phyloP scores from a whole-genome alignment of 2,888 invertebrate species.

The Neelides folsomi region DNA sequence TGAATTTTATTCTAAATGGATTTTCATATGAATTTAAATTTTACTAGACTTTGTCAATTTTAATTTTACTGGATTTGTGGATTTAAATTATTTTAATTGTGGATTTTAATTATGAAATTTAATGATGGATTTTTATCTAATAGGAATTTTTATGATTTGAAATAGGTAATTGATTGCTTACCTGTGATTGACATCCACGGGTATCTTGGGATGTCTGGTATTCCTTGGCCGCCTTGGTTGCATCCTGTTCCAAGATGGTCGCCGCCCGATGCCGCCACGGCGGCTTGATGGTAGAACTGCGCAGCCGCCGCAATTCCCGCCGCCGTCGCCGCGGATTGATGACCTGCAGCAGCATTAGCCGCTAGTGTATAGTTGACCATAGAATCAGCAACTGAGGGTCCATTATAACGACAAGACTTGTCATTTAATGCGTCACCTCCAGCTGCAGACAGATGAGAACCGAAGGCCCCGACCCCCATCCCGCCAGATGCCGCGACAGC shows the following conservation, averaged over 20 bases:
- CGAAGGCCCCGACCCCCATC: constrained; percentile 38
- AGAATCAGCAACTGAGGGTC: constrained; percentile 53
- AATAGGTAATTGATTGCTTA: too few relatives aligned
- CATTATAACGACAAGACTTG: constrained; percentile 68
- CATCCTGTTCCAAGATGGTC: constrained; percentile 65
- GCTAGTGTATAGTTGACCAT: constrained; percentile 70
- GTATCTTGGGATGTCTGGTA: constrained; percentile 83
- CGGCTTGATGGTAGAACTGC: constrained; percentile 77
- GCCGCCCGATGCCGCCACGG: constrained; percentile 49
- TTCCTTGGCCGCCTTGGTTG: constrained; percentile 69
- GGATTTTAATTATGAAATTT: too few relatives aligned
- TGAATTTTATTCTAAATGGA: too few relatives aligned
- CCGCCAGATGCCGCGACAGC: constrained; percentile 45
- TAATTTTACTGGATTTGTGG: neutral
- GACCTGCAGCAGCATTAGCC: constrained; percentile 43
- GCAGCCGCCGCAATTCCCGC: constrained; percentile 53
- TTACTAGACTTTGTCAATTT: too few relatives aligned
- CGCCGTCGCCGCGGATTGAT: constrained; percentile 26
- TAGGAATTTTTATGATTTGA: neutral
- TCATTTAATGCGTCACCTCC: constrained; percentile 39
- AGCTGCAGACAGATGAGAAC: constrained; percentile 37
- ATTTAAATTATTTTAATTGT: too few relatives aligned
- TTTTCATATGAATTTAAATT: too few relatives aligned
- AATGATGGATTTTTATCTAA: neutral
- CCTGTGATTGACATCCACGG: constrained; percentile 96